These are phyloP conservation scores for Cuniculus paca DNA, from an alignment of 2,797 vertebrate genomes.

Conservation along the genomic window DNA sequence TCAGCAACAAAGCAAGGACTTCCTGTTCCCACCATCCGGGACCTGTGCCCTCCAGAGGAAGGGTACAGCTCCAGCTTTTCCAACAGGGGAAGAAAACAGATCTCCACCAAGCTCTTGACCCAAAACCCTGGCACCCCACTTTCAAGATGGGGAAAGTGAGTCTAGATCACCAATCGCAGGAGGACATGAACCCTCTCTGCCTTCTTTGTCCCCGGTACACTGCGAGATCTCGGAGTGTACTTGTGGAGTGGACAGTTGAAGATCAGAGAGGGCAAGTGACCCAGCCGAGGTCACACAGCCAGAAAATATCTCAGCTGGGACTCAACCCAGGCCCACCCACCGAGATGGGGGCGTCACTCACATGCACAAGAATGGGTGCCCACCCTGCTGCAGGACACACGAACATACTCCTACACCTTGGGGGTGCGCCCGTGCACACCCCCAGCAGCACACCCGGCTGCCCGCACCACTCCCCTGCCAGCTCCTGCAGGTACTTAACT, in stretches of 20 bases:
- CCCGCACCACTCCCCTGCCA: not conserved
- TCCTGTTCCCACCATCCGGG: not conserved
- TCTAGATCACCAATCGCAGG: not conserved
- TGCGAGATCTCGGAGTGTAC: not conserved
- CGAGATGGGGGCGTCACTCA: rapidly evolving
- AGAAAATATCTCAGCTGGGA: not conserved
- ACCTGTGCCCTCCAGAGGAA: not conserved
- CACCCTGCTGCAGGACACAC: not conserved
- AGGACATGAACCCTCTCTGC: not conserved
- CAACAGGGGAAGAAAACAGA: not conserved
- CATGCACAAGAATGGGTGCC: rapidly evolving
- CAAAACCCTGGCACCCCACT: not conserved
- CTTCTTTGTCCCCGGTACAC: not conserved
- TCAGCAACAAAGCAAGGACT: not conserved
- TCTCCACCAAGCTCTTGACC: not conserved
- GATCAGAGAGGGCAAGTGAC: not conserved
- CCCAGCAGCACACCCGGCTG: not conserved
- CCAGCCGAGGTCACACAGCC: not conserved
- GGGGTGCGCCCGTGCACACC: not conserved
- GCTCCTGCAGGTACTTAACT: not conserved
- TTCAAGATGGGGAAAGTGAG: not conserved
- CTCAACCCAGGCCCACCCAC: not conserved
- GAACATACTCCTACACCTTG: rapidly evolving
- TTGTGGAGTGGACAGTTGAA: not conserved
- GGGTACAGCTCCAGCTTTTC: not conserved